Evolutionary conservation across 2,888 invertebrate genomes (phyloP), one percentile per base, ranked within the genome.

Genomic region (Adela reaumurella): DNA sequence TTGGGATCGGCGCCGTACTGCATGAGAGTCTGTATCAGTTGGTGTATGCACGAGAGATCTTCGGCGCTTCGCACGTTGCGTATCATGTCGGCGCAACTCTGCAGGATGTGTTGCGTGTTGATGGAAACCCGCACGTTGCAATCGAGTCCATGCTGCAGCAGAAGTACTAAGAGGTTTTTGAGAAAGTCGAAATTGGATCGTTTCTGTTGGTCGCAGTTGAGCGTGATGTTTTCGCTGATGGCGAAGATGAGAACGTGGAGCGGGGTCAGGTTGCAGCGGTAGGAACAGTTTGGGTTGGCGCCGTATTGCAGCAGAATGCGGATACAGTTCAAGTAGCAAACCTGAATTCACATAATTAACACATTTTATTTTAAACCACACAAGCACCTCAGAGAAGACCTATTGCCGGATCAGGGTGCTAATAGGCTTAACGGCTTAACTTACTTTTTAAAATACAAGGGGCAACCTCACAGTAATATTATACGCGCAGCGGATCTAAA

Each of bases 1-100:
- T 88, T 86, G 16, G 89, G 87, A 74, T 89, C 83, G 43, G 88
- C 89, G 47, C 89, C 89, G 61, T 87, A 87, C 63, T 88, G 88
- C 45, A 90, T 81, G 17, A 90, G 74, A 1, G 87, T 87, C 52
- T 86, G 67, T 3, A 88, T 84, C 58, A 90, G 78, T 59, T 85
- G 85, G 61, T 88, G 85, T 49, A 90, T 84, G 62, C 86, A 85
- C 54, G 82, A 77, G 59, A 90, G 83, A 62, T 90, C 89, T 47
- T 78, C 73, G 1, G 53, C 52, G 50, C 81, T 82, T 43, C 86
- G 74, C 28, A 88, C 86, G 61, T 85, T 84, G 59, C 85, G 84
- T 45, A 88, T 85, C 82, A 90, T 84, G 59, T 84, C 84, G 71
- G 84, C 81, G 51, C 83, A 83, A 19, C 88, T 86, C 58, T 88